Percentiles rank a stretch among this genome's conserved stretches.
Evolutionary conservation across 2,888 invertebrate genomes (phyloP).

Genomic region (Parnassius apollo): DNA sequence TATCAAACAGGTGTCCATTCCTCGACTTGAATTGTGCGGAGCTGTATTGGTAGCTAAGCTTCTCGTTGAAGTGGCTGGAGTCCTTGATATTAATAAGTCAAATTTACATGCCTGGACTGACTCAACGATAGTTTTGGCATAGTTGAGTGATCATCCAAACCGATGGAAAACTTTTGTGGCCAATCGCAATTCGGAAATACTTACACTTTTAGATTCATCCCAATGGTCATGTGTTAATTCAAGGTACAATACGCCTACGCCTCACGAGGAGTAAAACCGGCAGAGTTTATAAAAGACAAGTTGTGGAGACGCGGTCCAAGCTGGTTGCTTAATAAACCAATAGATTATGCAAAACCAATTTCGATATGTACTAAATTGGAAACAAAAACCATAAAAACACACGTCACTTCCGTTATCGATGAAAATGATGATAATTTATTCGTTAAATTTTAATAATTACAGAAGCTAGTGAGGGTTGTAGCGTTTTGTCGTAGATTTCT

Average conservation of each 20-base stretch:
- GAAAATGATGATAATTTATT: background rate
- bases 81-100: background rate
- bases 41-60: background rate
- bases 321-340: too few relatives aligned
- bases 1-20: constrained; percentile 1
- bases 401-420: background rate
- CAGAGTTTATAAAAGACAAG: too few relatives aligned
- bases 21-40: too few relatives aligned
- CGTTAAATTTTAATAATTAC: background rate
- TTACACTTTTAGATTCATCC: too few relatives aligned
- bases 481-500: background rate
- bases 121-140: background rate
- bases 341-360: too few relatives aligned
- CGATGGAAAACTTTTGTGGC: background rate
- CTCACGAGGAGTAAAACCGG: too few relatives aligned
- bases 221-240: too few relatives aligned
- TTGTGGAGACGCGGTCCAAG: too few relatives aligned
- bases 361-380: too few relatives aligned
- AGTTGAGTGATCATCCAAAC: background rate
- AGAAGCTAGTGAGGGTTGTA: background rate
- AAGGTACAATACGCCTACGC: too few relatives aligned
- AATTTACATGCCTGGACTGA: constrained; percentile 1
- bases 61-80: background rate
- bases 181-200: background rate
- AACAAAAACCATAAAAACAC: too few relatives aligned